These are phyloP conservation scores for Cabera pusaria DNA, from an alignment of 2,888 invertebrate genomes.

Conservation along the genomic window DNA sequence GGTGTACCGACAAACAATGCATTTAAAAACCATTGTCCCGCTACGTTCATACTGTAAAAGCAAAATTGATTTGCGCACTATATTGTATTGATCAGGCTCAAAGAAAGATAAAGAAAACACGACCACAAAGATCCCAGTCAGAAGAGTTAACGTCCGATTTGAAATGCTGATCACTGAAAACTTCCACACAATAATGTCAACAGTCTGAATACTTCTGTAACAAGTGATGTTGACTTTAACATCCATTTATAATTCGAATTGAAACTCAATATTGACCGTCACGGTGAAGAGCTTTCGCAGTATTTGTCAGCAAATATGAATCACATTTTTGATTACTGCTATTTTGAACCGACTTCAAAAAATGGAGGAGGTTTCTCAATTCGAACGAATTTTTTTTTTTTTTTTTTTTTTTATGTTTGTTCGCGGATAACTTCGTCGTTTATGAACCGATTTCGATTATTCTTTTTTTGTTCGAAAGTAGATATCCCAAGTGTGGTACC, in stretches of 20 bases:
- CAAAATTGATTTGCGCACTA: slow-evolving; percentile 35
- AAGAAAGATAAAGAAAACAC: slow-evolving; percentile 26
- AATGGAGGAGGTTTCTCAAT: too few species aligned
- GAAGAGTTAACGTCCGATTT: slow-evolving; percentile 12
- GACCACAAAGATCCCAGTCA: slow-evolving; percentile 24
- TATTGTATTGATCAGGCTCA: slow-evolving; percentile 14
- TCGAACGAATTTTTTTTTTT: too few species aligned
- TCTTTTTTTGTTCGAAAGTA: too few species aligned
- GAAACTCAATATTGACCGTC: slow-evolving; percentile 32
- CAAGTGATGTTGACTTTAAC: slow-evolving; percentile 6
- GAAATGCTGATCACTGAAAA: slow-evolving; percentile 35
- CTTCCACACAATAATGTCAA: too few species aligned
- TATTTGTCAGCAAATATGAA: slow-evolving; percentile 7
- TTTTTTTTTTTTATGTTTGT: too few species aligned
- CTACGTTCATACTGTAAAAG: slow-evolving; percentile 33
- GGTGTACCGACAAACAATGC: slow-evolving; percentile 31
- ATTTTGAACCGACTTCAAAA: too few species aligned
- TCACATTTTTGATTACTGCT: slow-evolving; percentile 8
- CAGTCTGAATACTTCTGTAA: too few species aligned
- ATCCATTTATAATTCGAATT: slow-evolving; percentile 18
- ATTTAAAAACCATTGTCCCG: slow-evolving; percentile 35
- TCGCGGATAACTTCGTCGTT: too few species aligned
- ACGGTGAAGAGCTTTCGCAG: slow-evolving; percentile 22
- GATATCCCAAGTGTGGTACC: too few species aligned
- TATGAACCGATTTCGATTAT: too few species aligned